Evolutionary conservation across 1,140 invertebrate genomes (phyloP).

Genomic region (Diachasmimorpha longicaudata): DNA sequence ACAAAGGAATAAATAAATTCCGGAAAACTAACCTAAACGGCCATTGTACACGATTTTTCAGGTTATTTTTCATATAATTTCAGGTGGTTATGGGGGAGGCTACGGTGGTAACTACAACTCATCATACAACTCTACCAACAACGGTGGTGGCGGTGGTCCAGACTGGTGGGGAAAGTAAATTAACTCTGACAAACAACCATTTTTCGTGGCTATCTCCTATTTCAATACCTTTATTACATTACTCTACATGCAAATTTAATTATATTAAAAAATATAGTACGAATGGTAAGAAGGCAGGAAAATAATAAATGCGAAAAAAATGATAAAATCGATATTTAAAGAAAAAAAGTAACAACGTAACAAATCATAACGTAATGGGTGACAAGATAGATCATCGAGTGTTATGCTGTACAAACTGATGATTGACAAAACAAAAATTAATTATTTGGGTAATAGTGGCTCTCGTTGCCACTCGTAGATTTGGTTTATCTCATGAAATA

Average conservation of each 20-base stretch:
- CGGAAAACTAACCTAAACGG: too few species aligned
- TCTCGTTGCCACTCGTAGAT: background rate
- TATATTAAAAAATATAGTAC: slow-evolving; percentile 52
- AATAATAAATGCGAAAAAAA: background rate
- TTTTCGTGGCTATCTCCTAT: slow-evolving; percentile 41
- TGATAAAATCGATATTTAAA: slow-evolving; percentile 18
- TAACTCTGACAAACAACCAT: slow-evolving; percentile 24
- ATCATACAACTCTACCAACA: slow-evolving; percentile 51
- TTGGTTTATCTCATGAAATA: background rate
- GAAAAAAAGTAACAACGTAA: slow-evolving; percentile 1
- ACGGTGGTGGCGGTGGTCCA: slow-evolving; percentile 46
- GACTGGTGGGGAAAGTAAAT: slow-evolving; percentile 57
- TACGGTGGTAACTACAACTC: slow-evolving; percentile 56
- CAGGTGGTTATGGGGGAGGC: slow-evolving; percentile 47
- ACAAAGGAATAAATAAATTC: too few species aligned
- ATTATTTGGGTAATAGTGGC: background rate
- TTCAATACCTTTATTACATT: slow-evolving; percentile 50
- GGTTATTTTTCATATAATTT: background rate
- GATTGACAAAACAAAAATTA: background rate
- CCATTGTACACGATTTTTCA: too few species aligned
- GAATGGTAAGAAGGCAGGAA: background rate
- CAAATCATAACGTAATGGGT: background rate
- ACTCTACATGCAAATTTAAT: slow-evolving; percentile 60
- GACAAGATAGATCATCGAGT: background rate
- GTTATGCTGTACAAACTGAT: slow-evolving; percentile 1